phyloP scores from a whole-genome alignment of 2,888 invertebrate genomes.

The Bimastos eiseni region DNA sequence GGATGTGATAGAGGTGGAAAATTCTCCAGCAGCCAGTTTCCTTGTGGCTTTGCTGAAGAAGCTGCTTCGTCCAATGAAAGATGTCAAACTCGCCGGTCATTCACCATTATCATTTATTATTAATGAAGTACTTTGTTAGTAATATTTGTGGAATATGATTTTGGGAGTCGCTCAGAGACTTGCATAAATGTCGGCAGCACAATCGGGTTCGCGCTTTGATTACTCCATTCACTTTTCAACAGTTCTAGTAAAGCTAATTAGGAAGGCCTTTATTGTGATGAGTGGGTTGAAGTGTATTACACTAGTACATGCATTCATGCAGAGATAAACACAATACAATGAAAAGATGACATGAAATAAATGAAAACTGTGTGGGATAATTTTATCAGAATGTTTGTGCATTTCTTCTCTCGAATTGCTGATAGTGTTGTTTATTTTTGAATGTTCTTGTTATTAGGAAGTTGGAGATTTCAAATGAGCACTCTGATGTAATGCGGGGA shows the following conservation, averaged over 20 bases:
- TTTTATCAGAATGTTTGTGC: not conserved
- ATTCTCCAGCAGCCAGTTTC: not conserved
- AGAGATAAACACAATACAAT: not conserved
- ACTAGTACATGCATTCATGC: not conserved
- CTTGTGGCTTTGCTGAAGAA: not conserved
- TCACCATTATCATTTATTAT: not conserved
- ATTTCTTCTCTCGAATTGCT: not conserved
- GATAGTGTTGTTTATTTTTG: not conserved
- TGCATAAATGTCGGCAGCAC: not conserved
- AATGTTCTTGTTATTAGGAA: not conserved
- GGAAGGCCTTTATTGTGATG: not conserved
- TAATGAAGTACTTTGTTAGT: not conserved
- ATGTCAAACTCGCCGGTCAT: not conserved
- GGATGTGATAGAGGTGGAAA: not conserved
- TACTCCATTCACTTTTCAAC: not conserved
- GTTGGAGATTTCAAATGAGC: not conserved
- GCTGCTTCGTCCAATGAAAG: not conserved
- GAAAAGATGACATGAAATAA: too few relatives aligned
- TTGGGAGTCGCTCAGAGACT: not conserved
- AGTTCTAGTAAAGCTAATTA: not conserved
- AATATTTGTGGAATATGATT: not conserved
- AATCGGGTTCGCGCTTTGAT: not conserved
- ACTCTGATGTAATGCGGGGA: not conserved
- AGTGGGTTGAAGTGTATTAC: not conserved
- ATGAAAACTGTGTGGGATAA: not conserved